Evolutionary conservation across 2,113 vertebrate genomes (phyloP).

Genomic region (Propithecus coquereli): DNA sequence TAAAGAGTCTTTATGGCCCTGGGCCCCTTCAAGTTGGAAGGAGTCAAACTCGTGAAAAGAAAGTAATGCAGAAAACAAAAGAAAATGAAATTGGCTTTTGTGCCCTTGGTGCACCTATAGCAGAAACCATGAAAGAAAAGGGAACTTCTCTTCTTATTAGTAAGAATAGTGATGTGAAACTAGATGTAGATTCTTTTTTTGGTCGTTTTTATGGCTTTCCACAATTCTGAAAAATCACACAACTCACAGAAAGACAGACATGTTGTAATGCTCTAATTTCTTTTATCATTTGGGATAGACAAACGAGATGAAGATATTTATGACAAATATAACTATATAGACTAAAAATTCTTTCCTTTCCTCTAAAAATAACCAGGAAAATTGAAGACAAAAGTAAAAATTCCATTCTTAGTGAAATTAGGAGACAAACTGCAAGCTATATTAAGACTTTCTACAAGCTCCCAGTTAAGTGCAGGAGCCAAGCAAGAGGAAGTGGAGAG

Average conservation of each 20-base stretch:
- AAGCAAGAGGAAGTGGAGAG: background rate
- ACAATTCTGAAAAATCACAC: background rate
- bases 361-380: background rate
- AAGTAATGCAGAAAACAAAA: background rate
- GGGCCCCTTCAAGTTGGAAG: background rate
- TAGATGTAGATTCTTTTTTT: background rate
- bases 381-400: background rate
- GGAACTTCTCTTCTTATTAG: background rate
- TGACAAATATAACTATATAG: background rate
- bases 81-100: background rate
- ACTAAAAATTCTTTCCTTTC: background rate
- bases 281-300: background rate
- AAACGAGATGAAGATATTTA: background rate
- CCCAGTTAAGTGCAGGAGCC: background rate
- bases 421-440: background rate
- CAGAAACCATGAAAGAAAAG: background rate
- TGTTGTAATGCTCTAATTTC: background rate
- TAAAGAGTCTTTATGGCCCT: background rate
- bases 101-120: background rate
- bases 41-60: background rate
- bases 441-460: background rate
- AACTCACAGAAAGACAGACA: background rate
- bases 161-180: background rate
- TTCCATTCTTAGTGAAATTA: background rate
- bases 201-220: background rate